These are phyloP conservation scores for Argentina silus DNA, from an alignment of 2,797 vertebrate genomes.

Conservation along the genomic window DNA sequence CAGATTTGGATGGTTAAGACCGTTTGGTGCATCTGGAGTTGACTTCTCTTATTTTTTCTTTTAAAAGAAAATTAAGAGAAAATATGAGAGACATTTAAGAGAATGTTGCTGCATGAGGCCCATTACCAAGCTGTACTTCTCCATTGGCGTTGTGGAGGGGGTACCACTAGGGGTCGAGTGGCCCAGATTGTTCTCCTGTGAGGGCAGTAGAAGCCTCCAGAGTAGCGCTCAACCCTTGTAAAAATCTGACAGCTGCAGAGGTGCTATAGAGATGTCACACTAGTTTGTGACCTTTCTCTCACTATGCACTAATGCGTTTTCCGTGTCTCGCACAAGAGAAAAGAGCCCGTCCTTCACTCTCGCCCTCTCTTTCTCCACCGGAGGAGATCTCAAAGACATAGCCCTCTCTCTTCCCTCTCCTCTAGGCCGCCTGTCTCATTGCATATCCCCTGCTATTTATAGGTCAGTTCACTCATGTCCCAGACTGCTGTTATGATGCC, in stretches of 20 bases:
- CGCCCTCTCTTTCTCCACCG: neutral
- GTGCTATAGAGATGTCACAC: conserved; percentile 2
- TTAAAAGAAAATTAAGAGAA: too few species aligned
- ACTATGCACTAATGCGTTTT: conserved; percentile 28
- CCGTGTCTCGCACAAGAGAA: conserved; percentile 25
- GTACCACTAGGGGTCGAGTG: neutral
- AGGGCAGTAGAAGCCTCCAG: neutral
- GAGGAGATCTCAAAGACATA: neutral
- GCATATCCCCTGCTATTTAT: neutral
- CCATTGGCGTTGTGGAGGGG: too few species aligned
- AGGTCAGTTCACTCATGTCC: neutral
- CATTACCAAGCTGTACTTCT: too few species aligned
- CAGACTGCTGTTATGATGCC: neutral
- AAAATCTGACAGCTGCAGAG: conserved; percentile 7
- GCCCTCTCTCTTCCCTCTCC: neutral
- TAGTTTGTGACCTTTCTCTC: conserved; percentile 30
- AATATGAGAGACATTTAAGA: too few species aligned
- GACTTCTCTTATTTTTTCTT: too few species aligned
- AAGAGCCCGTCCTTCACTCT: conserved; percentile 18
- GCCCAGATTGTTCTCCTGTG: neutral
- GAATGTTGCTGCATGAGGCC: too few species aligned
- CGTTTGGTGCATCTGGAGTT: too few species aligned
- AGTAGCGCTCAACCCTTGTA: neutral
- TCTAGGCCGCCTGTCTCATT: neutral
- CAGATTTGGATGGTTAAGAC: too few species aligned